Conservation (phyloP, 2,888 invertebrate genomes). For the Sarcophaga caerulescens region DNA sequence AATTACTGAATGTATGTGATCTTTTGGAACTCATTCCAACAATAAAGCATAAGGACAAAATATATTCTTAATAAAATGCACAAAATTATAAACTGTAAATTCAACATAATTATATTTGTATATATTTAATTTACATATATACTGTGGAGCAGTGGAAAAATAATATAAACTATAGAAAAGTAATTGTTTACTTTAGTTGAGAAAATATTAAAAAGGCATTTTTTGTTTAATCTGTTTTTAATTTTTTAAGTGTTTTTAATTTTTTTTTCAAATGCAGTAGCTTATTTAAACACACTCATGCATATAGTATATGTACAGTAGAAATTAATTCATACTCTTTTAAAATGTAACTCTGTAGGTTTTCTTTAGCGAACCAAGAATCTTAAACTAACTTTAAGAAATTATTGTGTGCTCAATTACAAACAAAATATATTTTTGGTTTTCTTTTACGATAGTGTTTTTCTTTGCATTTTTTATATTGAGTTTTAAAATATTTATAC, state of each 20-base stretch:
- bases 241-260: conserved; percentile 20
- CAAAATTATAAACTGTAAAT: conserved; percentile 49
- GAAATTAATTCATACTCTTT: background rate
- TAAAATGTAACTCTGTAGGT: conserved; percentile 19
- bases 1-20: conserved; percentile 13
- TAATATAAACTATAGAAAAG: background rate
- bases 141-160: background rate
- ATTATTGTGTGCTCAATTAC: background rate
- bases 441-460: background rate
- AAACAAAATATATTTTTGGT: background rate
- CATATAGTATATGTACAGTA: background rate
- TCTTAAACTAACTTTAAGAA: conserved; percentile 4
- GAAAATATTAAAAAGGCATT: conserved; percentile 62
- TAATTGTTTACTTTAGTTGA: conserved; percentile 43
- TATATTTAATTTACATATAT: background rate
- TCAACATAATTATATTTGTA: conserved; percentile 8
- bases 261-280: background rate
- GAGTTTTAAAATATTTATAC: background rate
- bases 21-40: conserved; percentile 20
- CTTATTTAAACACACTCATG: conserved; percentile 27
- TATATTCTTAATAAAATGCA: conserved; percentile 63
- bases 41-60: background rate
- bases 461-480: background rate
- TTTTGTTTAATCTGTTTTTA: background rate
- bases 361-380: conserved; percentile 9